phyloP scores from a whole-genome alignment of 2,113 vertebrate species.

The Nanorana parkeri region DNA sequence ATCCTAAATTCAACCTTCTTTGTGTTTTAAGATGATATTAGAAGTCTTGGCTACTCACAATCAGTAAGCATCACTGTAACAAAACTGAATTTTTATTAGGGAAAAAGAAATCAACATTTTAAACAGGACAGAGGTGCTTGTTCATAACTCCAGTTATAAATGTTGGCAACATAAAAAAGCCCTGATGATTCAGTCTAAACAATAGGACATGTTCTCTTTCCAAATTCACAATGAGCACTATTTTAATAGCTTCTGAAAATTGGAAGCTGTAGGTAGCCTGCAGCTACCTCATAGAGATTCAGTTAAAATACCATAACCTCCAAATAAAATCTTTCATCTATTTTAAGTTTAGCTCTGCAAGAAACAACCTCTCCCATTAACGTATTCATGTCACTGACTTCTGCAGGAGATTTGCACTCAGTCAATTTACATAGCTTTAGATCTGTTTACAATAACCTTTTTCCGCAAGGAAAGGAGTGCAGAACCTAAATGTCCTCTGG shows the following conservation, averaged over 20 bases:
- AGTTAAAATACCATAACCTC: slow-evolving; percentile 56
- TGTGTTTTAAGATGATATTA: slow-evolving; percentile 6
- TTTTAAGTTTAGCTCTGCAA: slow-evolving; percentile 49
- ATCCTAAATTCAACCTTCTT: slow-evolving; percentile 23
- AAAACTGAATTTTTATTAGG: slow-evolving; percentile 43
- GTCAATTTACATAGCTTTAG: slow-evolving; percentile 55
- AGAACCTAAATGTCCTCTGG: slow-evolving; percentile 28
- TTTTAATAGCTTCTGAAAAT: slow-evolving; percentile 55
- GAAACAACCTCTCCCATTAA: slow-evolving; percentile 52
- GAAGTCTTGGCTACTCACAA: slow-evolving; percentile 4
- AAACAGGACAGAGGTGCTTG: slow-evolving; percentile 25
- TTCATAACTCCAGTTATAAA: slow-evolving; percentile 41
- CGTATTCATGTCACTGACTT: slow-evolving; percentile 56
- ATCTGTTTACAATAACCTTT: slow-evolving; percentile 55
- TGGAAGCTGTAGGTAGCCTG: slow-evolving; percentile 49
- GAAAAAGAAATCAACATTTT: slow-evolving; percentile 35
- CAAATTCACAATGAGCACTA: slow-evolving; percentile 48
- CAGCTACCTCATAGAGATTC: slow-evolving; percentile 54
- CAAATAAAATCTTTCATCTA: slow-evolving; percentile 57
- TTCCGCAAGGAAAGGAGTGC: slow-evolving; percentile 20
- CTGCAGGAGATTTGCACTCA: slow-evolving; percentile 45
- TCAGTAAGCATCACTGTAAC: slow-evolving; percentile 21
- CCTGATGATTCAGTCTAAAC: slow-evolving; percentile 33
- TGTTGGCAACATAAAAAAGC: slow-evolving; percentile 29
- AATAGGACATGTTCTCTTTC: slow-evolving; percentile 54